phyloP scores from a whole-genome alignment of 2,797 vertebrate genomes.

The Lerista edwardsae region DNA sequence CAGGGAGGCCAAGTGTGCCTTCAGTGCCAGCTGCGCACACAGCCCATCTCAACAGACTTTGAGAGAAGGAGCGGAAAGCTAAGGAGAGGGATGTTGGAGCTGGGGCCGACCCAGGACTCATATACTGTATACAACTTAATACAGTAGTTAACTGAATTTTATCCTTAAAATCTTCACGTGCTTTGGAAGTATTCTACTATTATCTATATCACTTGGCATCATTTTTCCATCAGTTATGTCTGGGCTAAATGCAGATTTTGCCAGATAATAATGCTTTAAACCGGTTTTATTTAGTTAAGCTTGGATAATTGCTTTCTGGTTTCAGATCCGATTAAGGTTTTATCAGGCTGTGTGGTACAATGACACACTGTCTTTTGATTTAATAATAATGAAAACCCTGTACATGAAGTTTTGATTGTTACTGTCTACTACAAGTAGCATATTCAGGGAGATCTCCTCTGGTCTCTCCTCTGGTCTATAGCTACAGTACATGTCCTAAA shows the following conservation, averaged over 20 bases:
- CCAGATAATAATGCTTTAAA: constrained; percentile 20
- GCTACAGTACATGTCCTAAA: background rate
- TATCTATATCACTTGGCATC: background rate
- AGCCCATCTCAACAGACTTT: too few species aligned
- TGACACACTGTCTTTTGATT: constrained; percentile 12
- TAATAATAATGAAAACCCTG: background rate
- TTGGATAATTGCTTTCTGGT: constrained; percentile 25
- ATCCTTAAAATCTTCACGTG: background rate
- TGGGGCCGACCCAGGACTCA: too few species aligned
- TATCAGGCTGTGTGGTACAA: background rate
- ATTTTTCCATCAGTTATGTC: background rate
- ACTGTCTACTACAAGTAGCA: background rate
- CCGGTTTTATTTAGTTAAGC: constrained; percentile 27
- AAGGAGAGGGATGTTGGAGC: too few species aligned
- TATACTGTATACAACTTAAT: background rate
- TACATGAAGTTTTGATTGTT: constrained; percentile 8
- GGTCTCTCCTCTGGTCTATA: background rate
- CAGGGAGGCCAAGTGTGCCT: too few species aligned
- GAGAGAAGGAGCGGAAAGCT: too few species aligned
- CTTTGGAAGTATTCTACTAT: background rate
- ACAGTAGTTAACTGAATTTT: background rate
- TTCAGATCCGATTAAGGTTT: constrained; percentile 30
- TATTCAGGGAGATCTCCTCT: background rate
- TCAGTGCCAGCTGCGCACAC: too few species aligned
- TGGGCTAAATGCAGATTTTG: constrained; percentile 11